phyloP scores from a whole-genome alignment of 2,113 vertebrate species.

The Tragelaphus imberbis region DNA sequence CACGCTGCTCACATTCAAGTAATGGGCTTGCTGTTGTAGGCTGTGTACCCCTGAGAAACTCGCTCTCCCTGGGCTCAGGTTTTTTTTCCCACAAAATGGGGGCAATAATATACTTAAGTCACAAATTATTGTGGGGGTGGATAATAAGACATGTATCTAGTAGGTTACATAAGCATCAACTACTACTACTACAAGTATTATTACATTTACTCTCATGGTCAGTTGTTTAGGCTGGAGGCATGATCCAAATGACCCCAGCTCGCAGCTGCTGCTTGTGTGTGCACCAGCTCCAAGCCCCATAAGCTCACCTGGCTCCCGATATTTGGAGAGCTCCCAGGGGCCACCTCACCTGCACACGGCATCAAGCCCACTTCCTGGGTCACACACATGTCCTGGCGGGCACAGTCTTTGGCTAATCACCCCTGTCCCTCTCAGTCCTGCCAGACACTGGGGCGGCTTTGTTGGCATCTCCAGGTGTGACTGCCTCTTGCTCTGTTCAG shows the following conservation, averaged over 20 bases:
- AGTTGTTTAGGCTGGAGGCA: neutral
- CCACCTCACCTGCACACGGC: neutral
- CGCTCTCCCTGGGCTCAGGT: neutral
- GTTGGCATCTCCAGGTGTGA: accelerated
- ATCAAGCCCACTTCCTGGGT: neutral
- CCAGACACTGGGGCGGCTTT: neutral
- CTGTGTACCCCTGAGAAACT: neutral
- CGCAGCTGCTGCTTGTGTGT: neutral
- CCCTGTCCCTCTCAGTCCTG: neutral
- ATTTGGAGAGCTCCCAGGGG: neutral
- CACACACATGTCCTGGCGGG: neutral
- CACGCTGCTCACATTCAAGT: neutral
- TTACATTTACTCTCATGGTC: neutral
- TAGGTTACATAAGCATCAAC: neutral
- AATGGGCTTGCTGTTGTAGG: neutral
- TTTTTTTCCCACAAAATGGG: neutral
- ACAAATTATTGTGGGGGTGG: neutral
- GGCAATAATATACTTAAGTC: neutral
- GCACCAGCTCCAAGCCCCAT: neutral
- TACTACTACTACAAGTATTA: neutral
- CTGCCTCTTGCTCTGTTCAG: neutral
- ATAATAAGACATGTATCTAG: neutral
- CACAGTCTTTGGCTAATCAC: neutral
- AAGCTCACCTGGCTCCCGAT: no score
- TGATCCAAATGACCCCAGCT: neutral